Evolutionary conservation across 2,888 invertebrate species (phyloP), one percentile per base, ranked within the genome.

Genomic region (Ennomos erosarius): DNA sequence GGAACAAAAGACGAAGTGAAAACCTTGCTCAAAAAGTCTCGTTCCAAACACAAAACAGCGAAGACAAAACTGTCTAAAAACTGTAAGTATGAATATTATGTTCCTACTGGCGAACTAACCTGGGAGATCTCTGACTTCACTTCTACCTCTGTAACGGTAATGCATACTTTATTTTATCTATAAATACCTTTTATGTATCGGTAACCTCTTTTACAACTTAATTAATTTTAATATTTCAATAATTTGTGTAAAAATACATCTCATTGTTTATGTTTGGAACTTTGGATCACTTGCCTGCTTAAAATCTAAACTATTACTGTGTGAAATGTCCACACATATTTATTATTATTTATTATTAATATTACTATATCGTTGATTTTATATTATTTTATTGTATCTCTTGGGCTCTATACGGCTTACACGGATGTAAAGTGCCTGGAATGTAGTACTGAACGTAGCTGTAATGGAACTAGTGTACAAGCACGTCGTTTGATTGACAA

Each of bases 31-130:
- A 53, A 53, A 53, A 13, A 33, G 10, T 46, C 6, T 40, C 26
- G 36, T n/a, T 8, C 9, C 51, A 9, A 9, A 16, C 10, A 16
- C 1, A 35, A 10, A 33, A 44, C 11, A 8, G 26, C 44, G 8
- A 52, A 11, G 39, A 47, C 16, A 38, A 39, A 11, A n/a, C 1
- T 38, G 40, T 12, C 36, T 36, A 33, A 42, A 11, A 39, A 34
- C 34, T 47, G 54, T 54, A 47, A 42, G 53, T 54, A 46, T 26
- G 26, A 26, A 33, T 34, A 6, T 39, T 33, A 26, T 33, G 37
- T 12, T 37, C 6, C 8, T 47, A 13, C 10, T 37, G 9, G 16
- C 36, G 13, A 16, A 13, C 50, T 50, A 13, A 35, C 35, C 10
- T 40, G 42, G 42, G 40, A n/a, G 10, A 42, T 35, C 44, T 43